Evolutionary conservation across 2,888 invertebrate species (phyloP), one percentile per base, ranked within the genome.

Genomic region (Leuctra nigra): DNA sequence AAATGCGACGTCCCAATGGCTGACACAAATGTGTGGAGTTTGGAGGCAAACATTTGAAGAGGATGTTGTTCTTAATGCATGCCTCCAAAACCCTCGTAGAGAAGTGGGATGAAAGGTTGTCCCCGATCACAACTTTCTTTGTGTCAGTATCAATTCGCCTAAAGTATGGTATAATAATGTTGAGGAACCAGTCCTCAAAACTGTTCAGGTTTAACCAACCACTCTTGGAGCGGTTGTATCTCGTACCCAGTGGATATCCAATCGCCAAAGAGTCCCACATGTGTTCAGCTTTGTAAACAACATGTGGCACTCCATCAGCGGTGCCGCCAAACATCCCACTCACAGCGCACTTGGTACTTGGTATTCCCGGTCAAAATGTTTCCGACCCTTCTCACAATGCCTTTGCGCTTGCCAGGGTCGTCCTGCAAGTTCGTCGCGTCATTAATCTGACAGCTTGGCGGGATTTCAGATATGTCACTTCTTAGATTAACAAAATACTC

Each of bases 371-470:
- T 29, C 29, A 29, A 29, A 29, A 11, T 29, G 29, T 29, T 29
- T 29, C 11, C 11, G 29, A 7, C 29, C 29, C 29, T 29, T 29
- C 29, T 6, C 11, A 29, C 29, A 24, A 68, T 61, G n/a, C 64
- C 57, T 52, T 61, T 63, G 56, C 64, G 64, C 50, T 61, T 57
- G 1, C 68, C 69, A 14, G 68, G 67, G 53, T 72, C 68, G 56
- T 70, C 70, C 11, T 63, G 58, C 4, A 72, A 61, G 53, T 69
- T 69, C 1, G 68, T 65, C 58, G 70, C 68, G 56, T 70, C 69
- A 53, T 71, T 71, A 20, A 66, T 58, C 18, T 66, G 66, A 24
- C 39, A 39, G 13, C 14, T 13, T 18, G 50, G 46, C 9, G 38
- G 48, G 1, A 36, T 23, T 14, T n/a, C 24, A 14, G 4, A 16